These are phyloP conservation scores for Geopemphigus sp. DNA, from an alignment of 1,140 invertebrate species.

Conservation along the genomic window DNA sequence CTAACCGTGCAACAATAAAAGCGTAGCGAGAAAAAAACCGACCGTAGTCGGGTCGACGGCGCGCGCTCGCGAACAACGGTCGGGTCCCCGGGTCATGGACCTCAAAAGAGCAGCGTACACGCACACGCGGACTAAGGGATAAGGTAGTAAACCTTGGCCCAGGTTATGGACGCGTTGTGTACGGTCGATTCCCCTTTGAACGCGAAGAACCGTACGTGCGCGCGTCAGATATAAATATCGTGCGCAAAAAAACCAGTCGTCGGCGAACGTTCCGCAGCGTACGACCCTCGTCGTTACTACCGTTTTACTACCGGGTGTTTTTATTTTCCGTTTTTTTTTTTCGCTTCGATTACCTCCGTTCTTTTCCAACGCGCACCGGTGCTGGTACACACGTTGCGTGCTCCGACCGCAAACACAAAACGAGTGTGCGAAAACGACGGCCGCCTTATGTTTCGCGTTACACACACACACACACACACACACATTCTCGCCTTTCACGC, in stretches of 20 bases:
- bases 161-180: conserved; percentile 25
- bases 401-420: neutral
- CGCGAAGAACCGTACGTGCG: neutral
- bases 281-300: neutral
- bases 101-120: neutral
- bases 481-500: too few species aligned
- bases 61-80: neutral
- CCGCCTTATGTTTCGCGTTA: neutral
- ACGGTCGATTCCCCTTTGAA: conserved; percentile 20
- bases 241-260: conserved; percentile 4
- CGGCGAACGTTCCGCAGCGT: neutral
- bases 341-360: neutral
- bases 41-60: neutral
- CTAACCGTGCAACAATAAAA: neutral
- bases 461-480: too few species aligned
- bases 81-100: neutral
- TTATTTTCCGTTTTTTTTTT: too few species aligned
- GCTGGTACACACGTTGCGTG: neutral
- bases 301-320: too few species aligned
- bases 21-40: neutral
- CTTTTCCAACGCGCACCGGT: neutral
- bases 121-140: neutral
- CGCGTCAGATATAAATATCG: too few species aligned
- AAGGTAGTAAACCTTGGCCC: conserved; percentile 29
- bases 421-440: neutral